Evolutionary conservation across 2,797 vertebrate species (phyloP).

Genomic region (Pitangus sulphuratus): DNA sequence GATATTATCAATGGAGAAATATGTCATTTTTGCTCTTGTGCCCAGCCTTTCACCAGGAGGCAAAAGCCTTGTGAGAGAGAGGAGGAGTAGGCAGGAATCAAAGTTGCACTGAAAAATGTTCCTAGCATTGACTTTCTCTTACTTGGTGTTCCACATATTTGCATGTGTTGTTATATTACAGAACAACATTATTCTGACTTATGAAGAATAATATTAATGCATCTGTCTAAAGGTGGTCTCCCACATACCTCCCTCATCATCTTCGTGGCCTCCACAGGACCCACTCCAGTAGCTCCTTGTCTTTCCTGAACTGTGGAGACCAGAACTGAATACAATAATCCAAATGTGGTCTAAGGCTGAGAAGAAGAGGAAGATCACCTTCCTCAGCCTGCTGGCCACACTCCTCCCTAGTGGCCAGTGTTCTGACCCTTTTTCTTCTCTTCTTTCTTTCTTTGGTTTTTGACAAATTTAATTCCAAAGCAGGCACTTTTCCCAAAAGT

Average conservation of each 20-base stretch:
- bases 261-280: neutral
- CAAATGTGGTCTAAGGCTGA: neutral
- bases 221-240: neutral
- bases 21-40: neutral
- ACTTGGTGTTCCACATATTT: neutral
- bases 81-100: neutral
- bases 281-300: neutral
- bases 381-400: neutral
- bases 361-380: neutral
- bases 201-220: neutral
- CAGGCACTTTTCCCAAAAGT: neutral
- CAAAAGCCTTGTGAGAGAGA: neutral
- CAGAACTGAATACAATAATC: neutral
- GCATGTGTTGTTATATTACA: neutral
- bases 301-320: neutral
- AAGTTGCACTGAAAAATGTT: neutral
- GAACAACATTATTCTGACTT: neutral
- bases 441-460: neutral
- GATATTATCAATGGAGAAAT: neutral
- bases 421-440: neutral
- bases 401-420: neutral
- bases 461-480: neutral
- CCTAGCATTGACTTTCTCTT: neutral
- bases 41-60: neutral
- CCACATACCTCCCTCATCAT: neutral